These are phyloP conservation scores for Verasper variegatus DNA, from an alignment of 2,113 vertebrate genomes.

Conservation along the genomic window DNA sequence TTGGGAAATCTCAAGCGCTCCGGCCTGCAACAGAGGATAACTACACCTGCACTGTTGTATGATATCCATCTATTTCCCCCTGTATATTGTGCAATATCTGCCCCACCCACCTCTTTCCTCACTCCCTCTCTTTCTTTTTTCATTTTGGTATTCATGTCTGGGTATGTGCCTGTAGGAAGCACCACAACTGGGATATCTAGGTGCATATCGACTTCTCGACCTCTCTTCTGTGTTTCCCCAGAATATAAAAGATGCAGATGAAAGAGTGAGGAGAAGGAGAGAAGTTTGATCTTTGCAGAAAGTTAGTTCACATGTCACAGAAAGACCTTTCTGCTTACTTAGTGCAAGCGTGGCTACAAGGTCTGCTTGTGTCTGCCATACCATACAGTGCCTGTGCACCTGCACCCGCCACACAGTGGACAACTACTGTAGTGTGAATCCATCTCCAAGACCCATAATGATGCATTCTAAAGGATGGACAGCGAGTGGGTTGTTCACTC, in stretches of 20 bases:
- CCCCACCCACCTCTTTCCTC: conserved; percentile 8
- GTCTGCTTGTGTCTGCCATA: conserved; percentile 32
- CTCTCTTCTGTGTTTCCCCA: neutral
- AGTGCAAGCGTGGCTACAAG: neutral
- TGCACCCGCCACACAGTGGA: conserved; percentile 22
- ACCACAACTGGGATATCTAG: neutral
- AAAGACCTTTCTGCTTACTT: neutral
- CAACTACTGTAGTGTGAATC: conserved; percentile 13
- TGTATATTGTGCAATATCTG: neutral
- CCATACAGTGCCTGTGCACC: conserved; percentile 17
- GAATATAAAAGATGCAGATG: conserved; percentile 8
- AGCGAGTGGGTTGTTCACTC: conserved; percentile 42
- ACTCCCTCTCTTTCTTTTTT: neutral
- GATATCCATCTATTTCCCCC: neutral
- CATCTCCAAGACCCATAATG: conserved; percentile 30
- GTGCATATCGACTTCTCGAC: conserved; percentile 26
- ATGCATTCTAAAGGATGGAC: conserved; percentile 34
- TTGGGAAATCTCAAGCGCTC: conserved; percentile 33
- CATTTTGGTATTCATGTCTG: conserved; percentile 5
- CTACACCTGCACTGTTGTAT: conserved; percentile 27
- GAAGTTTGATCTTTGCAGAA: neutral
- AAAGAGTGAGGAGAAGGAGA: neutral
- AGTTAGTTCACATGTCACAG: neutral
- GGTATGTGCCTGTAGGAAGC: conserved; percentile 1
- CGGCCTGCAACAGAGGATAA: conserved; percentile 17